Evolutionary conservation across 2,888 invertebrate species (phyloP), one percentile per base, ranked within the genome.

Genomic region (Torymus auratus): DNA sequence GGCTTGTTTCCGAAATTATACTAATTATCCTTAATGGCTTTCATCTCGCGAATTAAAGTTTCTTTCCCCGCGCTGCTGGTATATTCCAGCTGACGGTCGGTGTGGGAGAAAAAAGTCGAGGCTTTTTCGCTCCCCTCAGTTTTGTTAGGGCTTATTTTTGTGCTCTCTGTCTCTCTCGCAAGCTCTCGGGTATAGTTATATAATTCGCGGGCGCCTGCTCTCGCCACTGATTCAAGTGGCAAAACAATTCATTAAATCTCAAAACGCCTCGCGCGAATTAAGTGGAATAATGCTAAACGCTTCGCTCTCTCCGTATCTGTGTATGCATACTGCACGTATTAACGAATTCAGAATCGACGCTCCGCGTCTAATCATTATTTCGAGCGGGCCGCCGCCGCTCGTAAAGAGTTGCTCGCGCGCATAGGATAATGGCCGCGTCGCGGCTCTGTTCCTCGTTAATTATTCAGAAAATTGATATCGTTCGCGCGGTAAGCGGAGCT

Each of bases 401-500:
- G 23, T 72, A 72, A 72, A 72, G 71, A 72, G 52, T 61, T 41
- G 7, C n/a, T 17, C 17, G 41, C 13, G n/a, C 28, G 53, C 61
- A 69, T 69, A 76, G 28, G 76, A 76, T 76, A 76, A 68, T 60
- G 53, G 64, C 7, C 41, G 17, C 69, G 52, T 14, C 52, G 77
- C 50, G 55, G 17, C 62, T 15, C 28, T 41, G 41, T 5, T 41
- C 41, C 41, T 62, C 75, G 68, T 77, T 77, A 77, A 70, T 70
- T 77, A 70, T 77, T 56, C 69, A 28, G 70, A 62, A 70, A 77
- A 77, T 69, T 77, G 70, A 70, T 77, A 77, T 69, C 77, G 65
- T 20, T 20, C 75, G 61, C 69, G 17, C 62, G 52, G 17, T 11
- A n/a, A 55, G 23, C 7, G 12, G 55, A 14, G 20, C 20, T 55